Evolutionary conservation across 2,888 invertebrate species (phyloP).

Genomic region (Parnassius mnemosyne): DNA sequence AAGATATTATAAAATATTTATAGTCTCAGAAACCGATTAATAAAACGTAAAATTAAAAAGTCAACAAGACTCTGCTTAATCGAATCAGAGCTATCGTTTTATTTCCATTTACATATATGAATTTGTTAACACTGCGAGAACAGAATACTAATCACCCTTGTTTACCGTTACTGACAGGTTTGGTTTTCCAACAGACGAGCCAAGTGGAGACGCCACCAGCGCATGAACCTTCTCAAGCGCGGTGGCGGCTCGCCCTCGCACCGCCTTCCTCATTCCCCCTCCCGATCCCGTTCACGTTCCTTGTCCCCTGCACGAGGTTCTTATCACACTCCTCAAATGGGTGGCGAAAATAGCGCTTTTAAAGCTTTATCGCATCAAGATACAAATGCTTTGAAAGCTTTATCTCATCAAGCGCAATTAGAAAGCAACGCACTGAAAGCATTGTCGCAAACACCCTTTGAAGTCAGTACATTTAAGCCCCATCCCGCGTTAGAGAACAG

Average conservation of each 20-base stretch:
- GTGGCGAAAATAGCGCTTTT: conserved; percentile 95
- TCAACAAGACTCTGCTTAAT: conserved; percentile 45
- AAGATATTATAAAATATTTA: conserved; percentile 19
- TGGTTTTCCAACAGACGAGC: conserved; percentile 99
- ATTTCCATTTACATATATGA: conserved; percentile 66
- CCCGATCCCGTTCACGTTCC: conserved; percentile 85
- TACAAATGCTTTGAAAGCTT: conserved; percentile 78
- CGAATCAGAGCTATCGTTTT: conserved; percentile 57
- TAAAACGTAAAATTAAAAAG: conserved; percentile 31
- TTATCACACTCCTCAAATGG: conserved; percentile 85
- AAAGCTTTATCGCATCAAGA: conserved; percentile 86
- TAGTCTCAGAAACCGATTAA: conserved; percentile 30
- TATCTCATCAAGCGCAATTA: conserved; percentile 79
- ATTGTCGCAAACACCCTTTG: conserved; percentile 59
- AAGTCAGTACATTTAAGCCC: conserved; percentile 64
- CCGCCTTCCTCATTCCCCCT: conserved; percentile 78
- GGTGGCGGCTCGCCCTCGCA: conserved; percentile 86
- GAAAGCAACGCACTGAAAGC: conserved; percentile 81
- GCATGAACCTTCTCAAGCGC: conserved; percentile 95
- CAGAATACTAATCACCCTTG: conserved; percentile 77
- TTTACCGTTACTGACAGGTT: conserved; percentile 93
- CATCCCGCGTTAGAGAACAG: conserved; percentile 87
- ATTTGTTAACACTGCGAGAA: conserved; percentile 63
- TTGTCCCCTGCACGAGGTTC: conserved; percentile 83
- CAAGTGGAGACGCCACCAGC: conserved; percentile 98